These are phyloP conservation scores for Elaeidobius kamerunicus DNA, from an alignment of 2,888 invertebrate genomes.

Conservation along the genomic window DNA sequence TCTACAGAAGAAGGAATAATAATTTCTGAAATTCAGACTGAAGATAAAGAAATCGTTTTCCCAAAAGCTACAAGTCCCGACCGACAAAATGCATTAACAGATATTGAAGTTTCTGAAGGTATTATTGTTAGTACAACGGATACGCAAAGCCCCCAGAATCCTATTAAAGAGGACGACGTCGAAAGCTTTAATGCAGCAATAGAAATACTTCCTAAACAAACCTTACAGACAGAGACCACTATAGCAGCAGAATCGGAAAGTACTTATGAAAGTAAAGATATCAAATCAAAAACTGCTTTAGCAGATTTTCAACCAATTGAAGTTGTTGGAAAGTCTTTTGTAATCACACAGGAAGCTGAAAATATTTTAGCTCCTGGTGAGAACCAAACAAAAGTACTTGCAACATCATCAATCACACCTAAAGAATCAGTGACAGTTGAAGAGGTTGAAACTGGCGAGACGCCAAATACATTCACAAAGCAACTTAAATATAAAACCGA, in stretches of 20 bases:
- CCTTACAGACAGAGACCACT: slow-evolving; percentile 59
- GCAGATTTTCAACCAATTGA: slow-evolving; percentile 56
- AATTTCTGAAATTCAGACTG: slow-evolving; percentile 55
- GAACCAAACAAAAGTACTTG: slow-evolving; percentile 54
- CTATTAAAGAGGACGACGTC: slow-evolving; percentile 50
- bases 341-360: slow-evolving; percentile 67
- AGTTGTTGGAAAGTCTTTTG: slow-evolving; percentile 56
- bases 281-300: slow-evolving; percentile 50
- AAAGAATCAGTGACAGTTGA: slow-evolving; percentile 60
- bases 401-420: slow-evolving; percentile 58
- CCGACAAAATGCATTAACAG: slow-evolving; percentile 52
- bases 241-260: slow-evolving; percentile 60
- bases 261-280: slow-evolving; percentile 49
- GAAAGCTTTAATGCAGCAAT: slow-evolving; percentile 58
- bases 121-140: slow-evolving; percentile 62
- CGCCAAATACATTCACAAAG: slow-evolving; percentile 53
- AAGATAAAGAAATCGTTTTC: slow-evolving; percentile 66
- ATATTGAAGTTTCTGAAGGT: slow-evolving; percentile 54
- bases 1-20: slow-evolving; percentile 60
- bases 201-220: slow-evolving; percentile 60
- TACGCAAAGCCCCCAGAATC: slow-evolving; percentile 62
- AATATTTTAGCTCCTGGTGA: slow-evolving; percentile 53
- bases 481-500: slow-evolving; percentile 56
- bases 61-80: slow-evolving; percentile 48
- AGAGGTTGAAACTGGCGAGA: slow-evolving; percentile 58